Evolutionary conservation across 2,888 invertebrate species (phyloP), one percentile per base, ranked within the genome.

Genomic region (Anoplius nigerrimus): DNA sequence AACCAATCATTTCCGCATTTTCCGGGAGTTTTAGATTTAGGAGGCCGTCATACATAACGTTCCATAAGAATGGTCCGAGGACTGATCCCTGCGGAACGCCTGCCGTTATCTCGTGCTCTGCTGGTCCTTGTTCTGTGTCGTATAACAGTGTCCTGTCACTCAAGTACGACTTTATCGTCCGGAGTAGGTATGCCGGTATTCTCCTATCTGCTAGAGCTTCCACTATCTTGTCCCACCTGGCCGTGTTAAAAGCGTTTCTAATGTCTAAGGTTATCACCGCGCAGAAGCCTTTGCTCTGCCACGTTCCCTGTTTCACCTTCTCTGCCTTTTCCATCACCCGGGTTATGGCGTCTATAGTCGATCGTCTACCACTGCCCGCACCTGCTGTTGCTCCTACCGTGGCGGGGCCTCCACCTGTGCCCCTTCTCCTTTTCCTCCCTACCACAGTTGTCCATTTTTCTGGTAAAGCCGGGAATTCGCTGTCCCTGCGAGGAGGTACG

Each of bases 31-130:
- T 21, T n/a, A 56, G 2, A 2, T 20, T 1, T 8, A 56, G 20
- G 3, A 56, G 3, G 5, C 43, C 20, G 15, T 56, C 43, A 18
- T 43, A 56, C 6, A 43, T 2, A 2, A 42, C 1, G 20, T 56
- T 56, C 43, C 56, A 56, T 2, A 56, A 15, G 15, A 20, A 2
- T 1, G 56, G 56, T n/a, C 56, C 56, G 1, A 56, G 21, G 0
- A 56, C 20, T 4, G 56, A 56, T 4, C 56, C 56, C 43, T 56
- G 56, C n/a, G 56, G 43, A 16, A 20, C 48, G 4, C 48, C 48
- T 4, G 48, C 2, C 5, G 20, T 20, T 8, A 56, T 21, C 2
- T 18, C 2, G 2, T 18, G 2, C 13, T 3, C 15, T 0, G 0
- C 2, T 2, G n/a, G 18, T 0, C 43, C 43, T 2, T 20, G 13